Percentiles rank a stretch among this genome's conserved stretches.
Evolutionary conservation across 1,140 invertebrate species (phyloP).

Genomic region (Eupeodes corollae): DNA sequence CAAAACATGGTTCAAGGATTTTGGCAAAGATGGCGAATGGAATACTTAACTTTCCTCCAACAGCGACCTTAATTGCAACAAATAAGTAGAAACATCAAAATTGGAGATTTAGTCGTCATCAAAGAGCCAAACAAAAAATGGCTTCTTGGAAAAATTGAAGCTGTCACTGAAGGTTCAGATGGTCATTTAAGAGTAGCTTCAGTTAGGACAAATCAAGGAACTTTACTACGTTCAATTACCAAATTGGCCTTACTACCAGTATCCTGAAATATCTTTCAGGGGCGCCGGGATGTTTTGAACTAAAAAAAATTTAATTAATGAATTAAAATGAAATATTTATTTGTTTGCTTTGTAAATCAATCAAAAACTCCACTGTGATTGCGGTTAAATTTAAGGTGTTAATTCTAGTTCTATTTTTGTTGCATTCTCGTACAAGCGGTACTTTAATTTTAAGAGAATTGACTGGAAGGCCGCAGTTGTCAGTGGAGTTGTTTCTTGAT

Average conservation of each 20-base stretch:
- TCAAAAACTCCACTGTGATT: too few species aligned
- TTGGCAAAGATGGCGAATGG: constrained; percentile 17
- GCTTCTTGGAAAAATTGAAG: constrained; percentile 12
- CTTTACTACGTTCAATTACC: constrained; percentile 3
- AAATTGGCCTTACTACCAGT: constrained; percentile 1
- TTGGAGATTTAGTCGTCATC: constrained; percentile 14
- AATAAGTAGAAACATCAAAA: constrained; percentile 7
- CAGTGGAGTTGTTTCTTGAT: too few species aligned
- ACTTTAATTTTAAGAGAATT: too few species aligned
- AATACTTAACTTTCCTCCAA: constrained; percentile 14
- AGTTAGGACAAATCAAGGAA: constrained; percentile 6
- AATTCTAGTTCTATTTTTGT: too few species aligned
- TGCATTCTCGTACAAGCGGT: too few species aligned
- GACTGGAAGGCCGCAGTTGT: too few species aligned
- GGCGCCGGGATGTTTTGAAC: too few species aligned
- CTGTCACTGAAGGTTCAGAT: constrained; percentile 15
- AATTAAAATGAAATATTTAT: too few species aligned
- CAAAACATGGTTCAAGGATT: constrained; percentile 11
- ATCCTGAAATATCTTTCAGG: too few species aligned
- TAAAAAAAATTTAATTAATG: too few species aligned
- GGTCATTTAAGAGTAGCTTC: constrained; percentile 16
- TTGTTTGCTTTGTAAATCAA: too few species aligned
- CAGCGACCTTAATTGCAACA: constrained; percentile 16
- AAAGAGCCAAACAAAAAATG: constrained; percentile 18
- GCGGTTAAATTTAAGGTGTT: too few species aligned